Evolutionary conservation across 2,888 invertebrate species (phyloP), one percentile per base, ranked within the genome.

Genomic region (Fabriciana adippe): DNA sequence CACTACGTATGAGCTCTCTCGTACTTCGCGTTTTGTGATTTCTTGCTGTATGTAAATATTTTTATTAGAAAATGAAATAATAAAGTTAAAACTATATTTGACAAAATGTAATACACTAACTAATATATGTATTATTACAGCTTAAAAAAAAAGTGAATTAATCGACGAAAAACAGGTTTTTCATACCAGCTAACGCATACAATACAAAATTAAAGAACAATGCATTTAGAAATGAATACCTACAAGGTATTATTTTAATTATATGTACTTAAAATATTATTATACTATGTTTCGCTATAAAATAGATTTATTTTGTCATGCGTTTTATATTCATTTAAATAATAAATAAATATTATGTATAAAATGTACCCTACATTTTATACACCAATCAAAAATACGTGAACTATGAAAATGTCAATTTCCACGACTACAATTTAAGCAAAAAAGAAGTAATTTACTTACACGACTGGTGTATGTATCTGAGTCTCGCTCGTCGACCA

Each of bases 1-100:
- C 51, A 90, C 89, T 73, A 92, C 88, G 80, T 90, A 92, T 47
- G 91, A 89, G 72, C 90, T 91, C 79, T 92, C 92, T 16, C 81
- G 88, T 35, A 92, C 86, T 73, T 91, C 90, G 31, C 90, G 87
- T 72, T 90, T 86, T 60, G 79, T 87, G 73, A 89, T 74, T 77
- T 92, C 89, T 83, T 91, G 88, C 89, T 92, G 80, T 55, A 76
- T 72, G 68, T 73, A 71, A 70, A 41, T 15, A n/a, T 14, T 6
- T 50, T 54, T 55, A 53, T 47, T 11, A 41, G 0, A 41, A 8
- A 11, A 41, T 41, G 8, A 68, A 6, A 51, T 15, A 60, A 47
- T n/a, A 50, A 18, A 6, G 2, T 14, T 16, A 60, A 16, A 50
- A n/a, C 11, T 0, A 26, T 26, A 26, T 26, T 5, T 26, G 3